Evolutionary conservation across 2,797 vertebrate genomes (phyloP), one percentile per base, ranked within the genome.

Genomic region (Cheirogaleus major): DNA sequence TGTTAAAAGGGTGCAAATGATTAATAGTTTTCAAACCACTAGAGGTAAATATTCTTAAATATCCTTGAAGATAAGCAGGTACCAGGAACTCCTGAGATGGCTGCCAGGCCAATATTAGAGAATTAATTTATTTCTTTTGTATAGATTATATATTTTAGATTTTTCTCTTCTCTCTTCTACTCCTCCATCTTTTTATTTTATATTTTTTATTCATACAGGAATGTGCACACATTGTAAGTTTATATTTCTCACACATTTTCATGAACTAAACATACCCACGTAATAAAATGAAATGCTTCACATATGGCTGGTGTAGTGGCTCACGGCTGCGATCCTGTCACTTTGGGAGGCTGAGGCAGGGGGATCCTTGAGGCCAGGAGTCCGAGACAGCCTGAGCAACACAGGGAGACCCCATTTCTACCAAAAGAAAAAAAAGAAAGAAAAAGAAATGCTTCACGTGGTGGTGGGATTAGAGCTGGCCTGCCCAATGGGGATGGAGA

Each of bases 1-100:
- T 94, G 59, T 86, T 93, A 63, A 92, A 95, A 93, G 41, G 65
- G 73, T 91, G 30, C 91, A 96, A 93, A 57, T 48, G 85, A 88
- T 86, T 72, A 92, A 80, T 87, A 88, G 25, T 27, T 65, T 95
- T 94, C 30, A 89, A 93, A 57, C 52, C 30, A 81, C 35, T 22
- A 35, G 89, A 79, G 30, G 30, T 81, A 90, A 95, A 79, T 45
- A 55, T 89, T 92, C 65, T 94, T 89, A 65, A 78, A 81, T 95
- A 63, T 52, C 18, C 35, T 83, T 63, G 63, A 80, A 73, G 55
- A 45, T 57, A 55, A 27, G 32, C 50, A 7, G 43, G 18, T 78
- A 52, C 38, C 5, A 30, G 18, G 41, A 70, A 59, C 10, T 69
- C 50, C 75, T 35, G 7, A 20, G 45, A 32, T 79, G 32, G 43